Evolutionary conservation across 2,113 vertebrate genomes (phyloP), one percentile per base, ranked within the genome.

Genomic region (Daphoenositta chrysoptera): DNA sequence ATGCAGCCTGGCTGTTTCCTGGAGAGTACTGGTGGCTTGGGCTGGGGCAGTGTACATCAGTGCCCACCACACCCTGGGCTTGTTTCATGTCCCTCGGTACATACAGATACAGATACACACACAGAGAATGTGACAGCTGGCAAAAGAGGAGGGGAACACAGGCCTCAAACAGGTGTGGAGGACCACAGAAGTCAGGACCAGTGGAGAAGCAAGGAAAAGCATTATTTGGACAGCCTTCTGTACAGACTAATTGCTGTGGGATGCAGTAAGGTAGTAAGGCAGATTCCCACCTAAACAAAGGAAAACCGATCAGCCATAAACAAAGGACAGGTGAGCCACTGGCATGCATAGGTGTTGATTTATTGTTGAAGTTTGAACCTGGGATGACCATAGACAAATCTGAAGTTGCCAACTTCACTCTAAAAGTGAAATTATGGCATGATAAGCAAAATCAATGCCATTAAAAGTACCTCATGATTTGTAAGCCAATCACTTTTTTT

Each of bases 261-360:
- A 50, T 50, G 39, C 26, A 45, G 20, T 19, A 70, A 61, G 18
- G 56, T 12, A 76, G 33, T 47, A 61, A 71, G 79, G 63, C 27
- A 53, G 30, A 45, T 39, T 33, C 6, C 18, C 20, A 35, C 27
- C 31, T 31, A 47, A 75, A 30, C 27, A 66, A 31, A 48, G n/a
- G 37, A 70, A 75, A 70, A 39, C 24, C 75, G 68, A 37, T 6
- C 35, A 58, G 30, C 51, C 51, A 51, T 66, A 61, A 87, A 66
- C 24, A 51, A 44, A 30, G 19, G 27, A 10, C 18, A 76, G 13
- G n/a, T 53, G 71, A 76, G 23, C 1, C 45, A 37, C 53, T 63
- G 40, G 48, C 13, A 40, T 0, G 9, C 1, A 1, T 8, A 37
- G 7, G 1, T 18, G 12, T 28, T 51, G 48, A 44, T 24, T 69